Evolutionary conservation across 2,888 invertebrate genomes (phyloP).

Genomic region (Oscheius sp.): DNA sequence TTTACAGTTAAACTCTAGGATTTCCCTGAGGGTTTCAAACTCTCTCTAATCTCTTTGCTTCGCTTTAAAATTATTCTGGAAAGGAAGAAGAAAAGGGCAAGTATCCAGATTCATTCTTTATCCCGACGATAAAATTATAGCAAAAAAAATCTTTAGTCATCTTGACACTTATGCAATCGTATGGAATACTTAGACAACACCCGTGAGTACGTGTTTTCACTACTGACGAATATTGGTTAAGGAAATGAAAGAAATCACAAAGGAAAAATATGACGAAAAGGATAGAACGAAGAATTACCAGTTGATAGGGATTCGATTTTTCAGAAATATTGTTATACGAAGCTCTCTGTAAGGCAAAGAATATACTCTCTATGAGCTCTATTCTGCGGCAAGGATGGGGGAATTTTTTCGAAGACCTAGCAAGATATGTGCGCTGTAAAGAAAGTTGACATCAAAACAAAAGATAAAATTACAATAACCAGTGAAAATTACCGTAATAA

Average conservation of each 20-base stretch:
- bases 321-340: slow-evolving; percentile 3
- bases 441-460: background rate
- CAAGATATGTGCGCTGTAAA: background rate
- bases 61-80: background rate
- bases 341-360: slow-evolving; percentile 9
- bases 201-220: background rate
- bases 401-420: background rate
- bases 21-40: too few species aligned
- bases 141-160: background rate
- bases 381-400: slow-evolving; percentile 1
- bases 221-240: background rate
- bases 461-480: background rate
- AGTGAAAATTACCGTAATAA: background rate
- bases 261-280: background rate
- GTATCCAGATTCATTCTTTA: background rate
- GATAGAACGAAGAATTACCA: background rate
- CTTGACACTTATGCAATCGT: background rate
- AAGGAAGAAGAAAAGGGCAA: background rate
- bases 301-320: background rate
- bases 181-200: background rate
- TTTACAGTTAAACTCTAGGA: too few species aligned
- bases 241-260: background rate
- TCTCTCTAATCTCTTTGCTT: background rate
- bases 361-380: background rate
- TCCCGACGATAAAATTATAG: background rate